phyloP scores from a whole-genome alignment of 2,797 vertebrate species.

The Pelobates cultripes region DNA sequence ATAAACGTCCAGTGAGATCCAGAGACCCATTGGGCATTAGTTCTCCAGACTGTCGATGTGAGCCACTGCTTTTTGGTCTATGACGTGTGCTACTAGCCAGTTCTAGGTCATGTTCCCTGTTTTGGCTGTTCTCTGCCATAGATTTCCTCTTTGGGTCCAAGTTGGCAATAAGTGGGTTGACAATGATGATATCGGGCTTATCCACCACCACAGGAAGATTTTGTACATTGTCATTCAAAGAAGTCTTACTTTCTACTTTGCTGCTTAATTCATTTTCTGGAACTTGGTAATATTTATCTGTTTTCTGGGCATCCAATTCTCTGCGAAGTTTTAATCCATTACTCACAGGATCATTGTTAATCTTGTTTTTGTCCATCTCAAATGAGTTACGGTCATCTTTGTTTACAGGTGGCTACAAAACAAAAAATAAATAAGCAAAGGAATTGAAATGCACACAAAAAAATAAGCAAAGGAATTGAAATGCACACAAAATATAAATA shows the following conservation, averaged over 20 bases:
- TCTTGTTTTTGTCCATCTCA: conserved; percentile 68
- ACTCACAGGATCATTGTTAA: conserved; percentile 35
- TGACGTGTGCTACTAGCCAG: conserved; percentile 53
- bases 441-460: neutral
- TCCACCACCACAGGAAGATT: conserved; percentile 67
- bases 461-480: neutral
- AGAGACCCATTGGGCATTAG: conserved; percentile 67
- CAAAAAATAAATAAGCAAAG: neutral
- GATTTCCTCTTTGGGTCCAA: conserved; percentile 48
- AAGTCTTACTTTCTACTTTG: conserved; percentile 71
- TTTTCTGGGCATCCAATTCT: conserved; percentile 52
- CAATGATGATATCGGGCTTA: conserved; percentile 72
- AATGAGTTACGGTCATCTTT: conserved; percentile 74
- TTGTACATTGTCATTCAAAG: conserved; percentile 74
- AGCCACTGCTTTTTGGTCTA: conserved; percentile 63
- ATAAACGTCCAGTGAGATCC: conserved; percentile 54
- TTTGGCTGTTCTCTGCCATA: neutral
- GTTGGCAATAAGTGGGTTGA: conserved; percentile 62
- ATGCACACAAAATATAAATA: too few relatives aligned
- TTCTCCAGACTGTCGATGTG: conserved; percentile 65
- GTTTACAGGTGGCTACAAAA: conserved; percentile 67
- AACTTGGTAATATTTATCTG: conserved; percentile 57
- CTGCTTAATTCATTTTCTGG: conserved; percentile 58
- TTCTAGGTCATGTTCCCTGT: conserved; percentile 37
- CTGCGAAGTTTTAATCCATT: conserved; percentile 57